These are phyloP conservation scores for Phania funesta DNA, from an alignment of 2,888 invertebrate genomes.

Conservation along the genomic window DNA sequence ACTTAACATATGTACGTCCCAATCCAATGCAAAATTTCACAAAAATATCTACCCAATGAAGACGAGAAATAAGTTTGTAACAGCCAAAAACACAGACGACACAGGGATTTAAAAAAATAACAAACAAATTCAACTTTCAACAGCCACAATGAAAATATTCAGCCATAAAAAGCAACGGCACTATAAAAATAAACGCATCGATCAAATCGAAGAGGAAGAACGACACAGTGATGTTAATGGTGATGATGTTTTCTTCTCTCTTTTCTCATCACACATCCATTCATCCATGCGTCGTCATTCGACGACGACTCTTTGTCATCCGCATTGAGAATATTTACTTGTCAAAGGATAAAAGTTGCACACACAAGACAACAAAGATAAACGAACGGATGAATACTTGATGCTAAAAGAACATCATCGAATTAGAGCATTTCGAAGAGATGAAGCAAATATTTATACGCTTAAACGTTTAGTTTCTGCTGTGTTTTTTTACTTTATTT, in stretches of 20 bases:
- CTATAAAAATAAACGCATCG: constrained; percentile 66
- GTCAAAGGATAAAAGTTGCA: constrained; percentile 35
- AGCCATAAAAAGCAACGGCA: constrained; percentile 65
- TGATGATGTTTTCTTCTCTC: constrained; percentile 46
- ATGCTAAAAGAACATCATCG: constrained; percentile 47
- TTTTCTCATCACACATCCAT: constrained; percentile 17
- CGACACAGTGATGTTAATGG: constrained; percentile 59
- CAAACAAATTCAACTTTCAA: neutral
- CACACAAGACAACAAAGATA: neutral
- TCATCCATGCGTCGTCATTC: neutral
- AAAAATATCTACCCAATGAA: constrained; percentile 28
- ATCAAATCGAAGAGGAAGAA: constrained; percentile 58
- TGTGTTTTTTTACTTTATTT: neutral
- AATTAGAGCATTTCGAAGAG: constrained; percentile 53
- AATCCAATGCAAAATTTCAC: neutral
- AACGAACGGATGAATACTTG: constrained; percentile 34
- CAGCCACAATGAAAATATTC: constrained; percentile 52
- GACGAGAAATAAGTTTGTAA: constrained; percentile 57
- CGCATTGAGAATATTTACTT: constrained; percentile 11
- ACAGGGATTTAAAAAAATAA: constrained; percentile 29
- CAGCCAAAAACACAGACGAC: constrained; percentile 47
- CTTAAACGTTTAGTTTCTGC: constrained; percentile 46
- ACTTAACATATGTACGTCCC: neutral
- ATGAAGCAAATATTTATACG: constrained; percentile 46
- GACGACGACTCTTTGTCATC: constrained; percentile 53